Conservation (phyloP, 2,113 vertebrate species). For the Triplophysa tibetana region DNA sequence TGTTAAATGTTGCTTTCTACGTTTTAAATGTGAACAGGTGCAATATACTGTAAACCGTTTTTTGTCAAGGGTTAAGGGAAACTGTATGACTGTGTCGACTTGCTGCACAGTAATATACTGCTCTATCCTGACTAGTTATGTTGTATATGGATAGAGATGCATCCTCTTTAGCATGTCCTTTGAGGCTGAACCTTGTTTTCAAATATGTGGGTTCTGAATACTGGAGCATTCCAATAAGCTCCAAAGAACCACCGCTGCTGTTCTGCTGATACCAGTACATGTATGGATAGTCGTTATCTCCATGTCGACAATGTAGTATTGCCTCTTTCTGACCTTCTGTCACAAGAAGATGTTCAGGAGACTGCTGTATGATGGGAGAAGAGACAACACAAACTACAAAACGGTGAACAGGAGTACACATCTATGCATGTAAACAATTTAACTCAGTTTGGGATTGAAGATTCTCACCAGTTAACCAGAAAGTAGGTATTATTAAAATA, state of each 20-base stretch:
- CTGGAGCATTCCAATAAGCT: constrained; percentile 44
- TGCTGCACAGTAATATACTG: constrained; percentile 64
- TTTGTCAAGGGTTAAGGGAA: constrained; percentile 4
- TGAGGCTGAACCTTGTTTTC: constrained; percentile 29
- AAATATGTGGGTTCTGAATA: background rate
- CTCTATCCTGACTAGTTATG: constrained; percentile 33
- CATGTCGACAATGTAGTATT: constrained; percentile 45
- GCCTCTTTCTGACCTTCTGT: constrained; percentile 7
- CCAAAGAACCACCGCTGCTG: background rate
- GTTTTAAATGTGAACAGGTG: background rate
- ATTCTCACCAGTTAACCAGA: constrained; percentile 31
- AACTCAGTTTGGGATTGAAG: background rate
- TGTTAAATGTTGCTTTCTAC: too few relatives aligned
- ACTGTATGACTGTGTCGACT: constrained; percentile 50
- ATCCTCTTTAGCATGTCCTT: constrained; percentile 34
- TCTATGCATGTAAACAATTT: background rate
- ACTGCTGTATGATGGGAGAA: constrained; percentile 38
- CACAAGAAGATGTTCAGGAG: constrained; percentile 21
- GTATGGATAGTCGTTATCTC: constrained; percentile 35
- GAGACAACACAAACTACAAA: constrained; percentile 16
- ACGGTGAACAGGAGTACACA: background rate
- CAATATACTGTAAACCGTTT: constrained; percentile 1
- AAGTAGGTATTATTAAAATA: background rate
- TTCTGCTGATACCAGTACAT: constrained; percentile 59
- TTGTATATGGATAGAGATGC: constrained; percentile 38